Evolutionary conservation across 2,113 vertebrate genomes (phyloP).

Genomic region (Urocitellus parryii): DNA sequence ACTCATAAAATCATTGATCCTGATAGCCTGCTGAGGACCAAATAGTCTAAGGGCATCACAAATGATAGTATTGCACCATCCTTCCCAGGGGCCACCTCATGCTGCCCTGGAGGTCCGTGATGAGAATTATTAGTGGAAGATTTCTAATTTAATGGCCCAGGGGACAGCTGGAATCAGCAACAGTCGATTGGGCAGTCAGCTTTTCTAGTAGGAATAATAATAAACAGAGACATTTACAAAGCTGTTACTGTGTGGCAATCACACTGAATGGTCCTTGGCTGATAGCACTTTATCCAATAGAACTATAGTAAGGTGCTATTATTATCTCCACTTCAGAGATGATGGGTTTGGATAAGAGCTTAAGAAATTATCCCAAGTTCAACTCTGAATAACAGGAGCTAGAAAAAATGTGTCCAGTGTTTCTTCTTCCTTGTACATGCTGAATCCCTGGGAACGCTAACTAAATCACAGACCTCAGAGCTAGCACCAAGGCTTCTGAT

Average conservation of each 20-base stretch:
- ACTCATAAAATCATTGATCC: constrained; percentile 34
- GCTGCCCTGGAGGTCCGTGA: not conserved
- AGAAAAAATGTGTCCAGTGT: not conserved
- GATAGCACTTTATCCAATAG: not conserved
- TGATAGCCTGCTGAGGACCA: constrained; percentile 36
- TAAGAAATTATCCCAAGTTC: not conserved
- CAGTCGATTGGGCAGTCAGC: rapidly evolving
- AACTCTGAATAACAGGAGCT: not conserved
- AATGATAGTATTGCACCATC: not conserved
- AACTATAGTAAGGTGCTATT: too few species aligned
- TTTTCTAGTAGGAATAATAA: not conserved
- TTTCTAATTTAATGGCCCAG: not conserved
- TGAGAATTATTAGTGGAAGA: not conserved
- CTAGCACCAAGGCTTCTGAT: not conserved
- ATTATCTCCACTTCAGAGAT: not conserved
- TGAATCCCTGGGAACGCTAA: not conserved
- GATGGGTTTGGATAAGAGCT: not conserved
- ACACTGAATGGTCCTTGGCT: not conserved
- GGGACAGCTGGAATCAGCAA: not conserved
- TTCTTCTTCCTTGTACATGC: rapidly evolving
- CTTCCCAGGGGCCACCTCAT: not conserved
- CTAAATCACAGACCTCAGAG: too few species aligned
- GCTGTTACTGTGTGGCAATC: not conserved
- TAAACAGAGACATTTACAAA: not conserved
- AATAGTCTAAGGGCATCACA: not conserved